A percentile compares a stretch with the other conserved stretches of the same genome.
phyloP scores from a whole-genome alignment of 2,888 invertebrate species.

The Chouioia cunea region DNA sequence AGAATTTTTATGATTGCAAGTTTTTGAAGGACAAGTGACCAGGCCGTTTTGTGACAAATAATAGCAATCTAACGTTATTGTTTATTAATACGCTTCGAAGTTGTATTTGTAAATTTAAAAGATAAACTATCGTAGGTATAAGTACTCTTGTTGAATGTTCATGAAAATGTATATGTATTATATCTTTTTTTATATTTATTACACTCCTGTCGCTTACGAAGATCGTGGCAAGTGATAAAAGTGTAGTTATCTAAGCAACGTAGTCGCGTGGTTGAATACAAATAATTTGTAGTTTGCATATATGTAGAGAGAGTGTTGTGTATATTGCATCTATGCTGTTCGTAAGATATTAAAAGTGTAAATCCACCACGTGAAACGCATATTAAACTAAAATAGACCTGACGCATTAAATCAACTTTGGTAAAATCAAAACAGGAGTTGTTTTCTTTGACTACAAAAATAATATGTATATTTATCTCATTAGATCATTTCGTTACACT shows the following conservation, averaged over 20 bases:
- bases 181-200: constrained; percentile 47
- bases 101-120: constrained; percentile 42
- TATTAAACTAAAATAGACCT: constrained; percentile 38
- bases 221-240: constrained; percentile 28
- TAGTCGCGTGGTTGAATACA: constrained; percentile 45
- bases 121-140: constrained; percentile 22
- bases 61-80: constrained; percentile 38
- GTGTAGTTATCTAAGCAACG: constrained; percentile 29
- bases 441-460: constrained; percentile 33
- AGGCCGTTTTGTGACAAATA: constrained; percentile 44
- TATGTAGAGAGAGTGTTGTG: constrained; percentile 45
- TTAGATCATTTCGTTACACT: constrained; percentile 29
- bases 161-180: constrained; percentile 38
- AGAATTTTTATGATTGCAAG: constrained; percentile 7
- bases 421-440: constrained; percentile 33
- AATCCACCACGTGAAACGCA: constrained; percentile 34
- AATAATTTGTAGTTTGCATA: constrained; percentile 45
- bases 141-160: constrained; percentile 41
- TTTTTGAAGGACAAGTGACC: constrained; percentile 10
- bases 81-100: constrained; percentile 40
- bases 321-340: constrained; percentile 47
- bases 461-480: constrained; percentile 43
- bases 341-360: constrained; percentile 55
- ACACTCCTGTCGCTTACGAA: constrained; percentile 40
- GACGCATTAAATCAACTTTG: constrained; percentile 32